Base-by-base conservation (phyloP, 1,140 invertebrate species). In the Drosophila busckii region DNA sequence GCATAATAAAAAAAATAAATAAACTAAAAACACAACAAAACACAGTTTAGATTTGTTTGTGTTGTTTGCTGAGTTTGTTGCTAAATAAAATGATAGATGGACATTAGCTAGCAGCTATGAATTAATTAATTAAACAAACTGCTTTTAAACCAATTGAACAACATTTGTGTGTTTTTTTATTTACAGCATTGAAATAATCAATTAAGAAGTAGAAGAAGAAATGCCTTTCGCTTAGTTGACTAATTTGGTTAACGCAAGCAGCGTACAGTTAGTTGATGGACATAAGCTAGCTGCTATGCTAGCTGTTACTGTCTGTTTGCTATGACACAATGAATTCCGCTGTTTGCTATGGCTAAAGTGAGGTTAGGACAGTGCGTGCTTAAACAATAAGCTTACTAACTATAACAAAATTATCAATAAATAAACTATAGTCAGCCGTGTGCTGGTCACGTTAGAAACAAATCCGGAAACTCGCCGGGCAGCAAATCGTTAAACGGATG, bases 51-150 rank as follows among this genome's bases (percentile, higher is more conserved):
- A 97, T 90, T 49, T 91, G 89, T 49, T 89, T 88, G 91, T 94
- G 94, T 20, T 97, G 90, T 83, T 93, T 90, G 35, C 89, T 88
- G 8, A 96, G 89, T 65, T 94, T 91, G 12, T 90, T 90, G 15
- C 97, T 88, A 20, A 94, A 90, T 34, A 97, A n/a, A n/a, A n/a
- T n/a, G n/a, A n/a, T n/a, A n/a, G n/a, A n/a, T n/a, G n/a, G n/a
- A n/a, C n/a, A n/a, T n/a, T n/a, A n/a, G n/a, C n/a, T n/a, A n/a
- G n/a, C n/a, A n/a, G n/a, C n/a, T n/a, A n/a, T n/a, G n/a, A n/a
- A n/a, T n/a, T n/a, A n/a, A n/a, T n/a, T n/a, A n/a, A n/a, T n/a
- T n/a, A n/a, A n/a, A n/a, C n/a, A n/a, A n/a, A n/a, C n/a, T n/a
- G n/a, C n/a, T n/a, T n/a, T 25, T 35, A n/a, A 10, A 6, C n/a